A percentile compares a stretch with the other conserved stretches of the same genome.
Conservation (phyloP, 2,113 vertebrate species). For the Microtus pennsylvanicus region DNA sequence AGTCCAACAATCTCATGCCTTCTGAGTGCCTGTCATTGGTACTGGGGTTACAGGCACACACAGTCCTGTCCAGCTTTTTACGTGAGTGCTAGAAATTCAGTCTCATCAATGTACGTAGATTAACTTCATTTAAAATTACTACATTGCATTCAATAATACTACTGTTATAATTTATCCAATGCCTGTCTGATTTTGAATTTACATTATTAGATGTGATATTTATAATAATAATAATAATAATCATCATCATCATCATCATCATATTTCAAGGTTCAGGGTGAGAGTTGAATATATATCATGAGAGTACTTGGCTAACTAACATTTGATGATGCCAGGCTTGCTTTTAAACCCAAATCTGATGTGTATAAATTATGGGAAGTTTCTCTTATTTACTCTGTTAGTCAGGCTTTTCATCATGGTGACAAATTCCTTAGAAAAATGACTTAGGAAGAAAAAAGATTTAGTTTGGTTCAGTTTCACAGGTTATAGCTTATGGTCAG, state of each 20-base stretch:
- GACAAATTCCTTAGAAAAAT: background rate
- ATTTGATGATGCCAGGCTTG: background rate
- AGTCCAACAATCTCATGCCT: too few species aligned
- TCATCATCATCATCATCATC: too few species aligned
- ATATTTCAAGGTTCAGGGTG: background rate
- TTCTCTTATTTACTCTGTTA: background rate
- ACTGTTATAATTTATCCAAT: background rate
- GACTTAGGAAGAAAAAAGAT: background rate
- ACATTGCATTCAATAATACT: background rate
- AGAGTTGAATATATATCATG: background rate
- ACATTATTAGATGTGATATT: constrained; percentile 5
- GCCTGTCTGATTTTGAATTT: background rate
- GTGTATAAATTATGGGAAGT: background rate
- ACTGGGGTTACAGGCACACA: background rate
- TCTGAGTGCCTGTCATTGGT: background rate
- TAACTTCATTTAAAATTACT: background rate
- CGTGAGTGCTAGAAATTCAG: background rate
- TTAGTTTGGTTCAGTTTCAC: background rate
- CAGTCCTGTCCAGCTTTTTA: background rate
- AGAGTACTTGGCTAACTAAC: background rate
- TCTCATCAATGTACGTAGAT: background rate
- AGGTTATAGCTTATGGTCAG: background rate
- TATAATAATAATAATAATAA: background rate
- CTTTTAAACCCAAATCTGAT: background rate
- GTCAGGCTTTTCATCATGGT: background rate